A percentile compares a stretch with the other conserved stretches of the same genome.
phyloP scores from a whole-genome alignment of 1,140 invertebrate genomes.

The Cephus cinctus region DNA sequence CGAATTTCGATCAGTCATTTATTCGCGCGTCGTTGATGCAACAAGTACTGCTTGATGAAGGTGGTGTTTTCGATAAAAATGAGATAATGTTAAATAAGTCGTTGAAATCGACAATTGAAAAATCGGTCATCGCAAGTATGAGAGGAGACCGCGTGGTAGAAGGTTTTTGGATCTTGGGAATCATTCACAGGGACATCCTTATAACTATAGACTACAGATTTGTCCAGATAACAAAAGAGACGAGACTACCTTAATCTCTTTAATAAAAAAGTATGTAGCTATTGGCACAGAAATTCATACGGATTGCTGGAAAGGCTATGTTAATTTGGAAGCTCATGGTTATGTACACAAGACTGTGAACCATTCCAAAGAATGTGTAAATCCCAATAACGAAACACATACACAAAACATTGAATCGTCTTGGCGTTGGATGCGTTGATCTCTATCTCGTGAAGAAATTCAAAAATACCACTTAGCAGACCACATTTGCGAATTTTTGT shows the following conservation, averaged over 20 bases:
- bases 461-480: not conserved
- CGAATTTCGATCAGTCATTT: not conserved
- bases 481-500: conserved; percentile 5
- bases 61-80: no score
- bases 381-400: conserved; percentile 1
- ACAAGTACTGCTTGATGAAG: conserved; percentile 3
- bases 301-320: conserved; percentile 8
- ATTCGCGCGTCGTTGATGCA: conserved; percentile 1
- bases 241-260: conserved; percentile 12
- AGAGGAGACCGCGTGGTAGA: no score
- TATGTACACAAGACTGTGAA: conserved; percentile 5
- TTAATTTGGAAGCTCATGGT: not conserved
- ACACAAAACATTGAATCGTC: conserved; percentile 14
- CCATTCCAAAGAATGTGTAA: conserved; percentile 3
- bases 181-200: no score
- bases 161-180: no score
- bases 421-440: conserved; percentile 9
- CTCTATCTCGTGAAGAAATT: not conserved
- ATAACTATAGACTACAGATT: no score
- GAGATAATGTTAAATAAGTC: no score
- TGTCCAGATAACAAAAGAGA: no score
- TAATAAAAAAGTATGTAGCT: conserved; percentile 10
- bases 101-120: no score
- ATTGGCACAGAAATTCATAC: conserved; percentile 5
- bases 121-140: no score